Evolutionary conservation across 1,140 invertebrate species (phyloP).

Genomic region (Temnothorax nylanderi): DNA sequence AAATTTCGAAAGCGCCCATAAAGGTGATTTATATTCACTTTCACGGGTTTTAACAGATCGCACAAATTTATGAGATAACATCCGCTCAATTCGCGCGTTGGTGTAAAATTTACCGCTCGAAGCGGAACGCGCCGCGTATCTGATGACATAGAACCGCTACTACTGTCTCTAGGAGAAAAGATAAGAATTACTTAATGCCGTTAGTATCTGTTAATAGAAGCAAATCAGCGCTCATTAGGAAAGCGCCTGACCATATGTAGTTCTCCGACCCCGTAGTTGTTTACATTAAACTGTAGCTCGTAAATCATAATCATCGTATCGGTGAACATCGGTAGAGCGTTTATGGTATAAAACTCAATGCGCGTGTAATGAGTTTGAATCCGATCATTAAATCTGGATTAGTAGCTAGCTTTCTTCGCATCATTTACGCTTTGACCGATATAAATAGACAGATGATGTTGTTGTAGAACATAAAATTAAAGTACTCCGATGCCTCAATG

Average conservation of each 20-base stretch:
- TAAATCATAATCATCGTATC: slow-evolving; percentile 48
- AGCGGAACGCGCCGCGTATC: neutral
- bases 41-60: slow-evolving; percentile 48
- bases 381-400: slow-evolving; percentile 46
- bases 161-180: slow-evolving; percentile 6
- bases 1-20: slow-evolving; percentile 61
- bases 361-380: slow-evolving; percentile 26
- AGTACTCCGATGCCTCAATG: neutral
- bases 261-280: slow-evolving; percentile 24
- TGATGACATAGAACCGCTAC: slow-evolving; percentile 11
- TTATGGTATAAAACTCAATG: slow-evolving; percentile 11
- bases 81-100: slow-evolving; percentile 23
- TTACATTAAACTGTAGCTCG: slow-evolving; percentile 44
- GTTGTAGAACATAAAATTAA: slow-evolving; percentile 12
- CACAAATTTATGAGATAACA: slow-evolving; percentile 19
- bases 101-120: slow-evolving; percentile 20
- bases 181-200: slow-evolving; percentile 42
- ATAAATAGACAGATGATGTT: slow-evolving; percentile 26
- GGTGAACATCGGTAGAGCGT: neutral
- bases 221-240: slow-evolving; percentile 66
- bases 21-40: slow-evolving; percentile 55
- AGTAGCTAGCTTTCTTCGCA: slow-evolving; percentile 39
- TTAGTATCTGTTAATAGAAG: slow-evolving; percentile 56
- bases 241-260: slow-evolving; percentile 34
- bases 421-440: slow-evolving; percentile 1